phyloP scores from a whole-genome alignment of 2,888 invertebrate genomes.

The Apodemia mormo region DNA sequence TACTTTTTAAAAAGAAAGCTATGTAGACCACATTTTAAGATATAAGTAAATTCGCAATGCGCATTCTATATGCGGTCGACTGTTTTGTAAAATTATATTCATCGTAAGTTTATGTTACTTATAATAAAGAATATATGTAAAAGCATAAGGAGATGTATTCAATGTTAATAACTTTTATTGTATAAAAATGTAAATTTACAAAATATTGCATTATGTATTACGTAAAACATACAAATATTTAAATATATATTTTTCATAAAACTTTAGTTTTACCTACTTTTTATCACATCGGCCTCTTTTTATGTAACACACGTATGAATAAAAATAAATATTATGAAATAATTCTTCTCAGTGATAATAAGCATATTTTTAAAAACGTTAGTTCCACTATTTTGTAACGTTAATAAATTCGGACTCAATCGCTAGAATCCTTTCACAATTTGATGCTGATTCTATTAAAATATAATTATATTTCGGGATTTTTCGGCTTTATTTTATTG shows the following conservation, averaged over 20 bases:
- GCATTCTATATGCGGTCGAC: background rate
- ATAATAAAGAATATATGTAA: background rate
- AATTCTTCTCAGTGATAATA: background rate
- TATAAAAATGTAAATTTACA: background rate
- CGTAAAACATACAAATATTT: background rate
- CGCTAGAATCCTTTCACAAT: no score
- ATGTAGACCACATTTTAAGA: constrained; percentile 20
- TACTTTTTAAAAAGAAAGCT: no score
- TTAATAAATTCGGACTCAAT: no score
- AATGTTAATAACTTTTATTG: background rate
- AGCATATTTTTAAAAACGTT: background rate
- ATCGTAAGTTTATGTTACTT: background rate
- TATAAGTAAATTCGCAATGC: background rate
- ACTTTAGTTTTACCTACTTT: background rate
- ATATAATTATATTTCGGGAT: no score
- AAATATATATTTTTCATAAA: background rate
- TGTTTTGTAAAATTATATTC: background rate
- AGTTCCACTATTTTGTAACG: background rate
- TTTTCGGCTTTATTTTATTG: no score
- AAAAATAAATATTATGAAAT: background rate
- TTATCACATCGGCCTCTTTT: background rate
- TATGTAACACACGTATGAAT: background rate
- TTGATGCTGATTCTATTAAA: no score
- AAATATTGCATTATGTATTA: background rate
- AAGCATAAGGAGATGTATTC: background rate